Conservation (phyloP, 2,113 vertebrate genomes). For the Petaurus breviceps region DNA sequence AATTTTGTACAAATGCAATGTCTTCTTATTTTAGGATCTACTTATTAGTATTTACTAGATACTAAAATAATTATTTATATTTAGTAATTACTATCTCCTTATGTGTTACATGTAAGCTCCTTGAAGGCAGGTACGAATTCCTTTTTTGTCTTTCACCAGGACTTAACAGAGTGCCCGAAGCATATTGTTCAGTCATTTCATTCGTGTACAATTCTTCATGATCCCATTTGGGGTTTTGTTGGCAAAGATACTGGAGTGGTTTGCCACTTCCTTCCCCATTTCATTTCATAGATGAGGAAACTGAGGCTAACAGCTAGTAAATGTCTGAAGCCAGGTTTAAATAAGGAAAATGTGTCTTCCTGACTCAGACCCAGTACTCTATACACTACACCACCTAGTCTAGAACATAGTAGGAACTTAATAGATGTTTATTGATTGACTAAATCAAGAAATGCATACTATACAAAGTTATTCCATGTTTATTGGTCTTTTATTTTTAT, state of each 20-base stretch:
- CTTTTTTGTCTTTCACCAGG: background rate
- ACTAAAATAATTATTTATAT: background rate
- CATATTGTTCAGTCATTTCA: too few relatives aligned
- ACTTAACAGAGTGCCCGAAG: too few relatives aligned
- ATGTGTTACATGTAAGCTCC: background rate
- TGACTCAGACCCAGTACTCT: too few relatives aligned
- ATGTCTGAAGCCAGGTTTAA: too few relatives aligned
- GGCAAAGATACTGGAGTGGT: too few relatives aligned
- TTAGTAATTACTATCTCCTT: background rate
- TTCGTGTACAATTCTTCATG: too few relatives aligned
- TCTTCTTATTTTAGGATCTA: background rate
- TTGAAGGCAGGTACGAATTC: slow-evolving; percentile 14
- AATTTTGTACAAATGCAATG: background rate
- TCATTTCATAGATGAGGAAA: too few relatives aligned
- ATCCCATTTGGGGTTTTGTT: too few relatives aligned
- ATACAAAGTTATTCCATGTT: background rate
- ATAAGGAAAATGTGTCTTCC: too few relatives aligned
- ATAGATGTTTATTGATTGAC: background rate
- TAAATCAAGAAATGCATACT: background rate
- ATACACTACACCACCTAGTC: too few relatives aligned
- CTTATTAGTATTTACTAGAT: background rate
- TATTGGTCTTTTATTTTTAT: slow-evolving; percentile 1
- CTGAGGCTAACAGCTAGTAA: too few relatives aligned
- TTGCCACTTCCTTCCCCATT: too few relatives aligned
- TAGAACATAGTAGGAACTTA: background rate